Base-by-base conservation (phyloP, 2,797 vertebrate genomes). In the Myotis daubentonii region DNA sequence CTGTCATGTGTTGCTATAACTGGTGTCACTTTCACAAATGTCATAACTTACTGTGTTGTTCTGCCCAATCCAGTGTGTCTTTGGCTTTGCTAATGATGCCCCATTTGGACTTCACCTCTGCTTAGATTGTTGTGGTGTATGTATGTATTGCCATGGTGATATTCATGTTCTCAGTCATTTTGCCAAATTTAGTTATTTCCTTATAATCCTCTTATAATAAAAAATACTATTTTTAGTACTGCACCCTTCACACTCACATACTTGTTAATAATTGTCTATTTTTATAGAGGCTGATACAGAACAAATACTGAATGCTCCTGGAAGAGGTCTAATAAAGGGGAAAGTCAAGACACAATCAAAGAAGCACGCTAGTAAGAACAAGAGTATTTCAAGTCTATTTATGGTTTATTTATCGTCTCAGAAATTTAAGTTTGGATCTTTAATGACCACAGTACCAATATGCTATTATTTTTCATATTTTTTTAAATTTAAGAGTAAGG, bases 241-340 rank as follows among this genome's bases (percentile, higher is more conserved):
- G 20, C 33, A 70, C 22, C 19, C 20, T 36, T 22, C 33, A 38
- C 20, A 38, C 5, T 38, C 66, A 70, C 33, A 70, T 55, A 66
- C 11, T 83, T 11, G 55, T 94, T 87, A 85, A 38, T 49, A 85
- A 41, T 30, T 72, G 15, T 75, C 82, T 78, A 11, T 68, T 74
- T 68, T 44, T 89, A 16, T 70, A 97, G 95, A n/a, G 6, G 57
- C 17, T 84, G 44, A 87, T 47, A 51, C 10, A 88, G n/a, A 62
- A 33, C 3, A 1, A 1, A 16, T 65, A 53, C 23, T 2, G 62
- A 22, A 33, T 57, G 12, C 3, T 49, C 5, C 2, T 20, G 19
- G 33, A 87, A 92, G 25, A 92, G 1, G 6, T 36, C 17, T 28
- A 86, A 38, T 6, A 78, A 80, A 68, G 4, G 22, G 3, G 5